Base-by-base conservation (phyloP, 2,113 vertebrate genomes). In the Oreocharis arfaki region DNA sequence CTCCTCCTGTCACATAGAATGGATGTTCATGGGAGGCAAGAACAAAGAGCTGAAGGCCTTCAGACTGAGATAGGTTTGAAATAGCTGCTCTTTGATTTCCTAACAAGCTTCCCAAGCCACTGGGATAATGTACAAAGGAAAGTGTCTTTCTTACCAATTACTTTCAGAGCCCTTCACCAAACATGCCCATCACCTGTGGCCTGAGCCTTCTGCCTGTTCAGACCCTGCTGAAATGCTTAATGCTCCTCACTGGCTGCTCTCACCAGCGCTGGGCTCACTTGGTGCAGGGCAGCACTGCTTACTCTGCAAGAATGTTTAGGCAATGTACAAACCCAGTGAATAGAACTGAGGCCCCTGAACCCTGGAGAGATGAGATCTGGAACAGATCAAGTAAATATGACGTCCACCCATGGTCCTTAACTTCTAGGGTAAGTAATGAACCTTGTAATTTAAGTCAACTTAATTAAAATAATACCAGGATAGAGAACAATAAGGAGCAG, bases 191-290 rank as follows among this genome's bases (percentile, higher is more conserved):
- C 32, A 35, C 18, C 28, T 50, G 16, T 55, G 35, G 21, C 19
- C 50, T 65, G 69, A 89, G 12, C 17, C 35, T 74, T 26, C 7
- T 47, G 37, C 28, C 20, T 20, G 4, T 22, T 84, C 41, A 81
- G 49, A 28, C 8, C 18, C 28, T 65, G 10, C 15, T 86, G 84
- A 75, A 78, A 28, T 26, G 3, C 17, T 26, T 18, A 1, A 5
- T 57, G 10, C 15, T 70, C 12, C 11, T 67, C 56, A 13, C 0
- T 2, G 37, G 18, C 24, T 44, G 14, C 49, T 71, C 39, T 57
- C 19, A 13, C 15, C 39, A 42, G 17, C 0, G 0, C 52, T 53
- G 56, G 32, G 30, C 27, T 52, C 0, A 0, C 53, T 27, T 0
- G 1, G 14, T 11, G 13, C 7, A 0, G 0, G 7, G 47, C 4